These are phyloP conservation scores for Epinotia demarniana DNA, from an alignment of 2,888 invertebrate genomes.

Conservation along the genomic window DNA sequence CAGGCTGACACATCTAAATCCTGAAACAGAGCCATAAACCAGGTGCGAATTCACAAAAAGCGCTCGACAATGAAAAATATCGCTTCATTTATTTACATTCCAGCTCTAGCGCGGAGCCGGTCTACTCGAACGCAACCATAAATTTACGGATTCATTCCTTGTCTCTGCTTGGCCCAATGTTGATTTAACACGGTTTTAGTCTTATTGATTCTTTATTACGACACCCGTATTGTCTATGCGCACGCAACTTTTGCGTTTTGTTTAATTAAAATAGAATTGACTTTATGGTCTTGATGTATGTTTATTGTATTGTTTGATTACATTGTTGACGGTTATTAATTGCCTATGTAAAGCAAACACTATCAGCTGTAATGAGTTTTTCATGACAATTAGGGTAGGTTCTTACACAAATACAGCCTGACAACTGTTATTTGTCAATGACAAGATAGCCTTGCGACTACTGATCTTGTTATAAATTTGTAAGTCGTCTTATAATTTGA, in stretches of 20 bases:
- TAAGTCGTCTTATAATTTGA: background rate
- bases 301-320: slow-evolving; percentile 53
- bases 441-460: background rate
- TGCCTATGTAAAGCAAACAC: slow-evolving; percentile 22
- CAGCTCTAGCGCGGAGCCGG: slow-evolving; percentile 63
- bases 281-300: slow-evolving; percentile 67
- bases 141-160: slow-evolving; percentile 83
- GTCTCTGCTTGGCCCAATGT: slow-evolving; percentile 82
- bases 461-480: background rate
- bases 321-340: slow-evolving; percentile 29
- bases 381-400: slow-evolving; percentile 20
- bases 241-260: slow-evolving; percentile 66
- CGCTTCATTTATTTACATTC: slow-evolving; percentile 61
- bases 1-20: slow-evolving; percentile 42
- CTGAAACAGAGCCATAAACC: slow-evolving; percentile 42
- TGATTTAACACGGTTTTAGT: slow-evolving; percentile 85
- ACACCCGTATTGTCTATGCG: slow-evolving; percentile 73
- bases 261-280: slow-evolving; percentile 78
- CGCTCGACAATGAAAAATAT: slow-evolving; percentile 66
- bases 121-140: slow-evolving; percentile 73
- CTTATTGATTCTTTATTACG: slow-evolving; percentile 84
- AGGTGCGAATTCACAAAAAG: slow-evolving; percentile 51
- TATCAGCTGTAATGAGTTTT: slow-evolving; percentile 23
- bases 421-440: background rate
- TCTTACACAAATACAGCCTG: background rate